These are phyloP conservation scores for Pseudocheirus occidentalis DNA, from an alignment of 2,797 vertebrate genomes.

Conservation along the genomic window DNA sequence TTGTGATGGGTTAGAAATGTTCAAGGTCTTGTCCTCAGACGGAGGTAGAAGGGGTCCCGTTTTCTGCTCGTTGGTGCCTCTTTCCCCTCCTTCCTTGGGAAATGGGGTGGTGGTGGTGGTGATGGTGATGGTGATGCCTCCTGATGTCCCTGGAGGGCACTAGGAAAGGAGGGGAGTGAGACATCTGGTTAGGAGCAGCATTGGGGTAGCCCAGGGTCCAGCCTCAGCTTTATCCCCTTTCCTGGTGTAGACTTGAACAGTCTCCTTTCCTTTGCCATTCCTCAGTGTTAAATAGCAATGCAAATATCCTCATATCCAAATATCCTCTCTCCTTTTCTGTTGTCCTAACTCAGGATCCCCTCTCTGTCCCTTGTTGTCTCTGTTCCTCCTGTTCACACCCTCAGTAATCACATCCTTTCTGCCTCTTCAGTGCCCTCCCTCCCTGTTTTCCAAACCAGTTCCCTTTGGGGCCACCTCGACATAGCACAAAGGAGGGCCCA, in stretches of 20 bases:
- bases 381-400: neutral
- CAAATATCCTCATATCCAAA: neutral
- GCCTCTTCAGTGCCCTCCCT: neutral
- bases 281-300: neutral
- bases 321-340: neutral
- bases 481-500: neutral
- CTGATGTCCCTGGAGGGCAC: neutral
- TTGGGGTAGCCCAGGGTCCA: neutral
- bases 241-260: fast-evolving
- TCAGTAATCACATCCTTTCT: neutral
- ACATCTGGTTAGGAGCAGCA: neutral
- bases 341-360: neutral
- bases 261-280: neutral
- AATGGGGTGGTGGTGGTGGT: neutral
- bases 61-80: too few relatives aligned
- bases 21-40: neutral
- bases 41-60: neutral
- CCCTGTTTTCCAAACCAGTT: neutral
- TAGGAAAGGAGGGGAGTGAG: neutral
- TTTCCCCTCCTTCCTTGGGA: neutral
- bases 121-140: neutral
- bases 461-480: neutral
- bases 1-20: neutral
- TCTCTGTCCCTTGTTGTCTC: neutral
- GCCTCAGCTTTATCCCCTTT: neutral